A percentile compares a stretch with the other conserved stretches of the same genome.
Conservation (phyloP, 2,113 vertebrate species). For the Chloroceryle aenea region DNA sequence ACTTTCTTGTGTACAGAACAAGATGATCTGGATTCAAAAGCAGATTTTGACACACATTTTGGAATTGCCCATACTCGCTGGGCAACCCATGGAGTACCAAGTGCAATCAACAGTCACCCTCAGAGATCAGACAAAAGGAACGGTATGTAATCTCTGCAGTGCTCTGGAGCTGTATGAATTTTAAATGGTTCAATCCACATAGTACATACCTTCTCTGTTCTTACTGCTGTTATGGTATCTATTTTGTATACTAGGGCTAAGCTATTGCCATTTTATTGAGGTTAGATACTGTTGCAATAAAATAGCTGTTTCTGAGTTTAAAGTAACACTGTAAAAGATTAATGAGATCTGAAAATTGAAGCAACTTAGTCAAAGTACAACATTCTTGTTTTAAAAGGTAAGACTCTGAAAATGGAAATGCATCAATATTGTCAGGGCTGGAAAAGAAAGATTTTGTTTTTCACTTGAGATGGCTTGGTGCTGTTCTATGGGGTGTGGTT, state of each 20-base stretch:
- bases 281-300: not conserved
- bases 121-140: constrained; percentile 94
- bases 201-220: not conserved
- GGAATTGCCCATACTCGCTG: constrained; percentile 96
- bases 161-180: not conserved
- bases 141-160: constrained; percentile 72
- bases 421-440: not conserved
- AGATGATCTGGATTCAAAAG: constrained; percentile 86
- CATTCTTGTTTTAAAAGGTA: not conserved
- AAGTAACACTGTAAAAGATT: not conserved
- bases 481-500: not conserved
- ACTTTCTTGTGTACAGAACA: constrained; percentile 80
- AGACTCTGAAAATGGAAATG: not conserved
- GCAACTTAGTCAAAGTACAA: not conserved
- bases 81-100: constrained; percentile 94
- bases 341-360: not conserved
- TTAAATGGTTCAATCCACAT: not conserved
- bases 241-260: not conserved
- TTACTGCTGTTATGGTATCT: not conserved
- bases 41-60: constrained; percentile 88
- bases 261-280: not conserved
- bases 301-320: not conserved
- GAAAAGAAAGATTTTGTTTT: rapidly evolving
- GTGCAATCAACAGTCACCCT: constrained; percentile 91
- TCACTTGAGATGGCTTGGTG: not conserved